A percentile compares a stretch with the other conserved stretches of the same genome.
Evolutionary conservation across 2,797 vertebrate genomes (phyloP).

Genomic region (Molossus alvarezi): DNA sequence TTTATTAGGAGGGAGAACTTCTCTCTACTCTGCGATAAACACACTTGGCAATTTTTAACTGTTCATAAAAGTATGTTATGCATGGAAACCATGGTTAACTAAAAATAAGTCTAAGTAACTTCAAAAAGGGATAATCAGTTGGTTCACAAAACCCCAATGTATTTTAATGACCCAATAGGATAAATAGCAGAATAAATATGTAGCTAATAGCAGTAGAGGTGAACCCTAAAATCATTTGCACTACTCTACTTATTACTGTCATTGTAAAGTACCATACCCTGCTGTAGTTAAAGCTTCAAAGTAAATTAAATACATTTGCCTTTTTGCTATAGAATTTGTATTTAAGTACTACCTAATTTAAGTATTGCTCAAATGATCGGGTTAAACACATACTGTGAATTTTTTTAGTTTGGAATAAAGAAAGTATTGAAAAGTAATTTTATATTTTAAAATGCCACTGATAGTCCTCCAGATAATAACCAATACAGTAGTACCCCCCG

Average conservation of each 20-base stretch:
- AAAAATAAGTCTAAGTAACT: neutral
- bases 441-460: slow-evolving; percentile 2
- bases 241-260: neutral
- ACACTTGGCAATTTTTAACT: neutral
- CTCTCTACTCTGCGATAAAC: neutral
- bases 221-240: neutral
- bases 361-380: neutral
- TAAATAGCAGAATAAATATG: neutral
- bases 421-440: neutral
- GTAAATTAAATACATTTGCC: neutral
- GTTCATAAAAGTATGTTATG: neutral
- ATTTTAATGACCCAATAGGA: neutral
- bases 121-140: neutral
- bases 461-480: neutral
- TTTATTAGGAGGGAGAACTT: neutral
- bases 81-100: neutral
- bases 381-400: neutral
- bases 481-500: neutral
- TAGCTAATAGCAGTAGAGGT: neutral
- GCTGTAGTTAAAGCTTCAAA: neutral
- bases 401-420: neutral
- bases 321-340: neutral
- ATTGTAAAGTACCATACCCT: neutral
- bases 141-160: neutral
- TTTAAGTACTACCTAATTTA: neutral